Evolutionary conservation across 2,797 vertebrate genomes (phyloP).

Genomic region (Notolabrus celidotus): DNA sequence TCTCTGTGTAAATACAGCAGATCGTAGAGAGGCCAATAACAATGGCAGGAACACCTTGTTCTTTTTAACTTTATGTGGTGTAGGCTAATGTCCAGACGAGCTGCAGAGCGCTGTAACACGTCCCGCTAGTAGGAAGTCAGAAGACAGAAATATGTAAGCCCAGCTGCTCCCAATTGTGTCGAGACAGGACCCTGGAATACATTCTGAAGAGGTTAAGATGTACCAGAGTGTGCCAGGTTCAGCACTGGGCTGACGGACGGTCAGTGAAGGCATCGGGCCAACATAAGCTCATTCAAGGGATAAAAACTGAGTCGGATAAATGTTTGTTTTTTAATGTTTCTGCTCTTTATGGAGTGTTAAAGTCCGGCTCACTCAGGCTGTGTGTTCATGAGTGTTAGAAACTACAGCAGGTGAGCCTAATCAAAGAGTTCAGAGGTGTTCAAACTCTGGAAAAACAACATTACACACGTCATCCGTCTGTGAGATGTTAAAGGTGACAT

Average conservation of each 20-base stretch:
- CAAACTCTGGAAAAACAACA: no score
- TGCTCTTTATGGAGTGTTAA: no score
- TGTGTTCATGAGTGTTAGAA: no score
- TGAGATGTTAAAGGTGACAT: no score
- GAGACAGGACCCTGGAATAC: constrained; percentile 57
- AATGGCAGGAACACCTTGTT: constrained; percentile 49
- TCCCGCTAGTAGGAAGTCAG: constrained; percentile 58
- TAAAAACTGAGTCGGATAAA: not conserved
- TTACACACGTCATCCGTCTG: no score
- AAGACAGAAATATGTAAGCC: constrained; percentile 58
- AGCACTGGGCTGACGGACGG: constrained; percentile 35
- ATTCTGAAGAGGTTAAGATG: constrained; percentile 55
- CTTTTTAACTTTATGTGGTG: constrained; percentile 44
- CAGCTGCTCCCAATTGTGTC: constrained; percentile 73
- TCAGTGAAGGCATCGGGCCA: constrained; percentile 24
- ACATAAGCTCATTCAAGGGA: no score
- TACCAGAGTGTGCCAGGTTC: constrained; percentile 32
- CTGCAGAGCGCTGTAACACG: constrained; percentile 37
- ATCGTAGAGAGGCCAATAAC: constrained; percentile 13
- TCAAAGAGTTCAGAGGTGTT: no score
- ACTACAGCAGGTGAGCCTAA: no score
- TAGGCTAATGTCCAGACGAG: constrained; percentile 32
- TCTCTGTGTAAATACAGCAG: constrained; percentile 23
- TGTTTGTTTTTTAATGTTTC: no score
- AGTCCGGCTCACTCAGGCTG: no score